Base-by-base conservation (phyloP, 2,113 vertebrate species). In the Alligator sinensis region DNA sequence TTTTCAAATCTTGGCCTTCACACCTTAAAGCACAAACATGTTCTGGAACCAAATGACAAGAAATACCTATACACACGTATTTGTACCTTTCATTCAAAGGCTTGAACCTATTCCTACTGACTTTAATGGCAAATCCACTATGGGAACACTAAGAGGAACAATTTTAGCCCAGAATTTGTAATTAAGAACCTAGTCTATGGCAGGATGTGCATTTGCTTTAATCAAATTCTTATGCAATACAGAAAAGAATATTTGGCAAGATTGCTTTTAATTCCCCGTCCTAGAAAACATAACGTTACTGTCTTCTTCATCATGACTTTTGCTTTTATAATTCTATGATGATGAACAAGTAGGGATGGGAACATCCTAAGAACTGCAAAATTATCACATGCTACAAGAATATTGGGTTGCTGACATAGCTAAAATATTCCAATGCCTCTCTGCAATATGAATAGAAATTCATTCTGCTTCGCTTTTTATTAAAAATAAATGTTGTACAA, bases 221-320 rank as follows among this genome's bases (percentile, higher is more conserved):
- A 93, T 79, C 89, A 82, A 96, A 88, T 77, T 87, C 88, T 97
- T 95, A 86, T 82, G 90, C 85, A 94, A 96, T 77, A 87, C 80
- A 94, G 82, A 94, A 95, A 94, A 47, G 54, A 89, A 87, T 94
- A 93, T 77, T 80, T 95, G 91, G 93, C 87, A 95, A 93, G 30
- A 86, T 62, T 87, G 82, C 55, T 92, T 94, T 95, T 93, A 87
- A 91, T 93, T 88, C 47, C 22, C 87, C 74, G 87, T 70, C 34
- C 38, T 38, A 74, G 11, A 74, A 24, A 8, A 91, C 77, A 89
- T 93, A 87, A 79, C n/a, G 74, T 34, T 84, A 90, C 74, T 90
- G 68, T 90, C 81, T 96, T 92, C 95, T 60, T 91, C 87, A 14
- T 77, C 24, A 83, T 88, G 85, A 90, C 79, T 54, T 19, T 86